Base-by-base conservation (phyloP, 1,140 invertebrate species). In the Platyura marginata region DNA sequence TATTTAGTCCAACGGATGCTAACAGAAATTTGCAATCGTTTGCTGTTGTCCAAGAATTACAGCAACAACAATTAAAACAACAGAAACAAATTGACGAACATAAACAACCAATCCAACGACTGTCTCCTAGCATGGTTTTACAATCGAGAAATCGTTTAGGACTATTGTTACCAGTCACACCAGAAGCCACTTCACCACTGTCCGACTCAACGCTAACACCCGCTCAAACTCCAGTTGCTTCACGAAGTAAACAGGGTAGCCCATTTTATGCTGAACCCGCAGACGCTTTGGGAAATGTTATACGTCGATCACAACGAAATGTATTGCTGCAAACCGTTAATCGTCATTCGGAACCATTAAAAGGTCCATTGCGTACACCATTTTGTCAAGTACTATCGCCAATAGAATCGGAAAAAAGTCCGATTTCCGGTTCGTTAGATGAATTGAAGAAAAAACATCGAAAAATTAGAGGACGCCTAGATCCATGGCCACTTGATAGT, bases 191-290 rank as follows among this genome's bases (percentile, higher is more conserved):
- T 1, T 23, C 38, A 52, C 52, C 25, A 42, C 36, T 1, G 40
- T 35, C 16, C 33, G 47, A 25, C 50, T 37, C 36, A 11, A n/a
- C n/a, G n/a, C n/a, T n/a, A n/a, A 40, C 38, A 0, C 57, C 57
- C 1, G 52, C 43, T 19, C 50, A 53, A 21, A 56, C 52, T 2
- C 52, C 53, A 0, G 48, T 50, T 1, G 19, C 10, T 10, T 53
- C 54, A 9, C 53, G 57, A 19, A 60, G 55, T 47, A 61, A 61
- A 23, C 58, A 82, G 52, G 76, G 75, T 10, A 90, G 86, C 58
- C 87, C 88, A 0, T 88, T 90, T 50, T 93, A 93, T 59, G 83
- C 86, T 2, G 88, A 92, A 63, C 89, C 89, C 29, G 85, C 87
- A 8, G 88, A 92, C 67, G 78, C 86, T 15, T 68, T 93, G 11